A percentile compares a stretch with the other conserved stretches of the same genome.
Evolutionary conservation across 2,888 invertebrate species (phyloP).

Genomic region (Calameuta pallipes): DNA sequence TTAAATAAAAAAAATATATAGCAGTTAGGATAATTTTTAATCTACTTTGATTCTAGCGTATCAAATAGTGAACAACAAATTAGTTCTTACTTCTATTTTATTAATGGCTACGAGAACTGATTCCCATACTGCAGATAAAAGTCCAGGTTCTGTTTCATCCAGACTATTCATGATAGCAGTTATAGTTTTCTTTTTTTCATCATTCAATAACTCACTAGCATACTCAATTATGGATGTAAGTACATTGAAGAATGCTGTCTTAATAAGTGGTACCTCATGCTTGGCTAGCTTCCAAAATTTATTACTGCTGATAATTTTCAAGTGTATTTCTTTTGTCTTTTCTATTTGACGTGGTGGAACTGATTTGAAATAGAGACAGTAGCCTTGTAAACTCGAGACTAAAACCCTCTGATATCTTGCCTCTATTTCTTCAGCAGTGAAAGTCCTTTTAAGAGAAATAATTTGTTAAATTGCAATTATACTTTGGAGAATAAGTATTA

Average conservation of each 20-base stretch:
- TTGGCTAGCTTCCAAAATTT: slow-evolving; percentile 82
- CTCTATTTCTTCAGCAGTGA: slow-evolving; percentile 75
- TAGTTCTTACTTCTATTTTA: slow-evolving; percentile 68
- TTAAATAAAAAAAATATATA: slow-evolving; percentile 53
- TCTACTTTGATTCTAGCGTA: background rate
- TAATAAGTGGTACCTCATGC: slow-evolving; percentile 68
- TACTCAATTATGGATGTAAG: slow-evolving; percentile 73
- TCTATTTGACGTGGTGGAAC: slow-evolving; percentile 68
- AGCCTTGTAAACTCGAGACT: slow-evolving; percentile 75
- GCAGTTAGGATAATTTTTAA: background rate
- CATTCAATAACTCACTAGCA: slow-evolving; percentile 68
- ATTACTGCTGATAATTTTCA: slow-evolving; percentile 69
- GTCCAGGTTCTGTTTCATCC: slow-evolving; percentile 76
- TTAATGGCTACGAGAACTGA: slow-evolving; percentile 74
- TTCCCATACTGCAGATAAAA: slow-evolving; percentile 80
- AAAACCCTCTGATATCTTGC: slow-evolving; percentile 76
- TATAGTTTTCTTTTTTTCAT: slow-evolving; percentile 70
- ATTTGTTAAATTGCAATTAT: slow-evolving; percentile 77
- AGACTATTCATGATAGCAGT: slow-evolving; percentile 73
- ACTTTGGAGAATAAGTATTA: slow-evolving; percentile 73
- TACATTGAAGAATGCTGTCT: slow-evolving; percentile 77
- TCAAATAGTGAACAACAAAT: slow-evolving; percentile 14
- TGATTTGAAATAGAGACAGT: slow-evolving; percentile 73
- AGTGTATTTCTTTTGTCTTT: slow-evolving; percentile 69
- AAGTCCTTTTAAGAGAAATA: slow-evolving; percentile 66